Percentiles rank a stretch among this genome's conserved stretches.
Conservation (phyloP, 1,140 invertebrate species). For the Conus ventricosus region DNA sequence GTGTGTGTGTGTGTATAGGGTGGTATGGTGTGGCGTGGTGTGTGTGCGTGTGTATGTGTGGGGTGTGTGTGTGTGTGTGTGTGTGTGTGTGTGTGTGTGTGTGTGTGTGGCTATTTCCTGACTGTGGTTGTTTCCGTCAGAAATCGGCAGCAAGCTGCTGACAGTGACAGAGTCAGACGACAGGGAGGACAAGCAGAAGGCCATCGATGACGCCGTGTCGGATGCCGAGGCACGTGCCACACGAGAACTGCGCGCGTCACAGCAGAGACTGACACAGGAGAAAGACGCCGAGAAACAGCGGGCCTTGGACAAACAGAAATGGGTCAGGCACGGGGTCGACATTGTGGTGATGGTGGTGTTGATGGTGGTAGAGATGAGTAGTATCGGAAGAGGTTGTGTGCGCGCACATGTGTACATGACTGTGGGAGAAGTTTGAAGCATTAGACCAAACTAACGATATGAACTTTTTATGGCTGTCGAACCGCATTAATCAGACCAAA, state of each 20-base stretch:
- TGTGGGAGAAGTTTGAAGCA: too few species aligned
- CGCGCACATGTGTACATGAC: too few species aligned
- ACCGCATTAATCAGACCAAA: too few species aligned
- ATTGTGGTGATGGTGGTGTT: background rate
- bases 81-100: constrained; percentile 10
- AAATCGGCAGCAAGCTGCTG: constrained; percentile 57
- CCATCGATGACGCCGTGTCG: constrained; percentile 54
- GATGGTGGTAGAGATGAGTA: too few species aligned
- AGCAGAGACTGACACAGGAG: constrained; percentile 49
- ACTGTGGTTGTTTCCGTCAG: constrained; percentile 26
- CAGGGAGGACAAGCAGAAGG: constrained; percentile 49
- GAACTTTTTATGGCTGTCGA: too few species aligned
- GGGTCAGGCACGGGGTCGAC: constrained; percentile 35
- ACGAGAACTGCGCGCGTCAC: constrained; percentile 59
- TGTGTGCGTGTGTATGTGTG: too few species aligned
- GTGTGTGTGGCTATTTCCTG: background rate
- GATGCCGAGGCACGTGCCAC: constrained; percentile 58
- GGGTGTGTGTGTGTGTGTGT: background rate
- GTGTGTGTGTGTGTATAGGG: too few species aligned
- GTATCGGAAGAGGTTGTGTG: too few species aligned
- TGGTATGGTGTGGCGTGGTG: too few species aligned
- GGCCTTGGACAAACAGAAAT: constrained; percentile 58
- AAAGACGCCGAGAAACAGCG: constrained; percentile 54
- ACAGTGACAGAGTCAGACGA: constrained; percentile 47
- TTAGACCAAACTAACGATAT: too few species aligned